A percentile compares a stretch with the other conserved stretches of the same genome.
phyloP scores from a whole-genome alignment of 2,113 vertebrate genomes.

The Isichthys henryi region DNA sequence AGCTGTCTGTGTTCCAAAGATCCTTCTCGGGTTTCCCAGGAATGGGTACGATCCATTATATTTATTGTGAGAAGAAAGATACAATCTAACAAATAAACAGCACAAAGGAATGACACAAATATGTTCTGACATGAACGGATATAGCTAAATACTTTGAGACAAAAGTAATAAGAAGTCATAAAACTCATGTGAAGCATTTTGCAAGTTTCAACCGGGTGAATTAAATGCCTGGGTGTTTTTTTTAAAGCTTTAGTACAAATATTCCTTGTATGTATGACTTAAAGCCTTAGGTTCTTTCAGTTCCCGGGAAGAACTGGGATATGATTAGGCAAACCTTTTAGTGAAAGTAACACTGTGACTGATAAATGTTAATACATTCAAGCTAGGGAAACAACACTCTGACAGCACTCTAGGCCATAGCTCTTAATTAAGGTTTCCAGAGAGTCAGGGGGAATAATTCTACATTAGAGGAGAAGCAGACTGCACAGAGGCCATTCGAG shows the following conservation, averaged over 20 bases:
- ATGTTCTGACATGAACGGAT: slow-evolving; percentile 9
- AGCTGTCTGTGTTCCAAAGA: not conserved
- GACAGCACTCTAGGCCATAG: not conserved
- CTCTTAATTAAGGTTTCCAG: not conserved
- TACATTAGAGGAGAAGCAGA: not conserved
- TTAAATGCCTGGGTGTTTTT: not conserved
- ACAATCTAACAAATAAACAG: not conserved
- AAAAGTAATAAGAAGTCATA: not conserved
- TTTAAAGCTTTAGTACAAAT: not conserved
- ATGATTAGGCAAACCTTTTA: not conserved
- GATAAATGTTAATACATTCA: not conserved
- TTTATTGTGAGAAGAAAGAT: not conserved
- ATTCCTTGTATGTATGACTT: not conserved
- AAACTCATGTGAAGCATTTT: not conserved
- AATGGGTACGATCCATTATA: not conserved
- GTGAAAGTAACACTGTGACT: not conserved
- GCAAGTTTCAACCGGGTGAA: not conserved
- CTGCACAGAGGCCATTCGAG: not conserved
- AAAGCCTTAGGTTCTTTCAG: not conserved
- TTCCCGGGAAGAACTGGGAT: not conserved
- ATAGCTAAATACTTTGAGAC: not conserved
- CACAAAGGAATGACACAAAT: not conserved
- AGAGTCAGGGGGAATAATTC: not conserved
- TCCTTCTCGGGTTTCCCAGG: not conserved
- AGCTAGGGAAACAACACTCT: not conserved